A percentile compares a stretch with the other conserved stretches of the same genome.
phyloP scores from a whole-genome alignment of 1,140 invertebrate genomes.

The Trigoniulus corallinus region DNA sequence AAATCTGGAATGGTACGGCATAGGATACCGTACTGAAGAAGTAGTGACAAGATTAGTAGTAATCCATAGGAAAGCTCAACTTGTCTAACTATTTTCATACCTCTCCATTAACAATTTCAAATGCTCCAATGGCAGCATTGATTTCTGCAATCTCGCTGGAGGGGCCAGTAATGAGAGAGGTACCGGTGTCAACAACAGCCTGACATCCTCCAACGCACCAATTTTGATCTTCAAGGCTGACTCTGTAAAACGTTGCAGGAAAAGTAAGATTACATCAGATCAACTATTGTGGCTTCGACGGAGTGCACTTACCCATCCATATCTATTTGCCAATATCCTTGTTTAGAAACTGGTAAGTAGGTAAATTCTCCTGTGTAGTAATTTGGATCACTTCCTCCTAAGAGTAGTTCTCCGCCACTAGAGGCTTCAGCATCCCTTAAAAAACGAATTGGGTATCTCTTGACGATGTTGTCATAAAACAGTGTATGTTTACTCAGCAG shows the following conservation, averaged over 20 bases:
- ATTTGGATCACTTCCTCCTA: conserved; percentile 25
- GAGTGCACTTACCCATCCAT: conserved; percentile 9
- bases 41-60: no score
- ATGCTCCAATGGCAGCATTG: conserved; percentile 10
- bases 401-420: conserved; percentile 24
- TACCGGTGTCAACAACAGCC: conserved; percentile 16
- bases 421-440: conserved; percentile 17
- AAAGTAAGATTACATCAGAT: no score
- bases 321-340: conserved; percentile 16
- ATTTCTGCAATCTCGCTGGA: conserved; percentile 9
- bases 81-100: no score
- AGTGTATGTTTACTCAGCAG: no score
- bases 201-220: conserved; percentile 13
- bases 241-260: not conserved
- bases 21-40: not conserved
- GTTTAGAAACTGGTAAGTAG: conserved; percentile 14
- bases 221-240: not conserved
- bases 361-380: conserved; percentile 19
- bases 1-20: conserved; percentile 7
- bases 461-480: no score
- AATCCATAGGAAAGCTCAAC: no score
- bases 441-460: no score
- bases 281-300: no score
- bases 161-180: conserved; percentile 15
- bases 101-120: conserved; percentile 10